Percentiles rank a stretch among this genome's conserved stretches.
phyloP scores from a whole-genome alignment of 2,888 invertebrate genomes.

The Achlya flavicornis region DNA sequence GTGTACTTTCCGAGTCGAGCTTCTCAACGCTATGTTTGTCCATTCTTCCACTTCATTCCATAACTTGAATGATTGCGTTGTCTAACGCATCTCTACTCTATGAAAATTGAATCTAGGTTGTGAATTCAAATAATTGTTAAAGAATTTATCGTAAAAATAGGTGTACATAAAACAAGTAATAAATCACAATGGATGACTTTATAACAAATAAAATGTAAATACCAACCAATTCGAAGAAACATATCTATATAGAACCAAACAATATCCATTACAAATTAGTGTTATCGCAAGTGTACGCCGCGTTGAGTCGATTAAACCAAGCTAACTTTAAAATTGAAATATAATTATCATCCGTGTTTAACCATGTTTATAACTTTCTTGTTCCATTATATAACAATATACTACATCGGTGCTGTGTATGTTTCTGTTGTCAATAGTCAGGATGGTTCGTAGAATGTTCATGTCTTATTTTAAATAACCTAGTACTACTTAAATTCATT shows the following conservation, averaged over 20 bases:
- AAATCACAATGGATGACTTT: background rate
- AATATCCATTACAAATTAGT: constrained; percentile 8
- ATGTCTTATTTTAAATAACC: background rate
- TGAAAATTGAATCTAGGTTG: too few species aligned
- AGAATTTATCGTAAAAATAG: background rate
- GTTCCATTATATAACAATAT: background rate
- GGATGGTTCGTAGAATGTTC: background rate
- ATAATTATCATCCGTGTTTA: background rate
- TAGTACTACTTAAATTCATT: background rate
- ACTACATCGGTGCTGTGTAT: background rate
- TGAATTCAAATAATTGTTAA: too few species aligned
- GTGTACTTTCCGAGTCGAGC: too few species aligned
- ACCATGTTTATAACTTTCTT: background rate
- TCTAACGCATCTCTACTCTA: too few species aligned
- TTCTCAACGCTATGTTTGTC: too few species aligned
- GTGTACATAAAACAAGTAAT: background rate
- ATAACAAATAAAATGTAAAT: background rate
- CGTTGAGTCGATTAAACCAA: background rate
- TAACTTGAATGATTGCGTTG: too few species aligned
- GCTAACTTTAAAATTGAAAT: background rate
- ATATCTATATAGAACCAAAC: background rate
- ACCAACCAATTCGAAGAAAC: background rate
- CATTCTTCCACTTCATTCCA: too few species aligned
- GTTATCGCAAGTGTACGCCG: constrained; percentile 9
- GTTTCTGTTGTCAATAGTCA: background rate